These are phyloP conservation scores for Rosalia funebris DNA, from an alignment of 2,888 invertebrate species.

Conservation along the genomic window DNA sequence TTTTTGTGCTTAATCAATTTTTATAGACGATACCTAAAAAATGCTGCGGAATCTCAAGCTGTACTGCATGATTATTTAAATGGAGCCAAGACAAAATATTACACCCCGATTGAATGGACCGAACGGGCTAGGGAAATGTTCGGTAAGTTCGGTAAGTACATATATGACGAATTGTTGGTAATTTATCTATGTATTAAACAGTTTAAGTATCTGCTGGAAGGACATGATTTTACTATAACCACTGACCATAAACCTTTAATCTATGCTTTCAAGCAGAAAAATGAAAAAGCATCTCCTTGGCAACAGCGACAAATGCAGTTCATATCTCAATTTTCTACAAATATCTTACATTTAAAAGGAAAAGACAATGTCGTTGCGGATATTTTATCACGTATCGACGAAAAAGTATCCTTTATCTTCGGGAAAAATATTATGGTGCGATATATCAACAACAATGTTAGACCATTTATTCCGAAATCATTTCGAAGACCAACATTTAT, in stretches of 20 bases:
- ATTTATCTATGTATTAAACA: background rate
- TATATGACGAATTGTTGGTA: background rate
- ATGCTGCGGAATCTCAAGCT: constrained; percentile 32
- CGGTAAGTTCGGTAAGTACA: too few relatives aligned
- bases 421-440: background rate
- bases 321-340: constrained; percentile 51
- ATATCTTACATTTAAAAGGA: constrained; percentile 53
- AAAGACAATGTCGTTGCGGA: constrained; percentile 56
- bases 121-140: background rate
- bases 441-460: background rate
- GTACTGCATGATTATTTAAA: constrained; percentile 23
- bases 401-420: background rate
- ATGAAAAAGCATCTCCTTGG: constrained; percentile 51
- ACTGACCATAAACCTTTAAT: constrained; percentile 57
- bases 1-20: constrained; percentile 29
- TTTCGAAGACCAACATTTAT: background rate
- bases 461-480: constrained; percentile 9
- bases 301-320: constrained; percentile 39
- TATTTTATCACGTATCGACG: constrained; percentile 42
- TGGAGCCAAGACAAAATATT: constrained; percentile 28
- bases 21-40: constrained; percentile 34
- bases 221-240: background rate
- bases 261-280: constrained; percentile 52
- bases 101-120: background rate
- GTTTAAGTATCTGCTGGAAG: background rate